Evolutionary conservation across 2,113 vertebrate genomes (phyloP).

Genomic region (Ammodytes marinus): DNA sequence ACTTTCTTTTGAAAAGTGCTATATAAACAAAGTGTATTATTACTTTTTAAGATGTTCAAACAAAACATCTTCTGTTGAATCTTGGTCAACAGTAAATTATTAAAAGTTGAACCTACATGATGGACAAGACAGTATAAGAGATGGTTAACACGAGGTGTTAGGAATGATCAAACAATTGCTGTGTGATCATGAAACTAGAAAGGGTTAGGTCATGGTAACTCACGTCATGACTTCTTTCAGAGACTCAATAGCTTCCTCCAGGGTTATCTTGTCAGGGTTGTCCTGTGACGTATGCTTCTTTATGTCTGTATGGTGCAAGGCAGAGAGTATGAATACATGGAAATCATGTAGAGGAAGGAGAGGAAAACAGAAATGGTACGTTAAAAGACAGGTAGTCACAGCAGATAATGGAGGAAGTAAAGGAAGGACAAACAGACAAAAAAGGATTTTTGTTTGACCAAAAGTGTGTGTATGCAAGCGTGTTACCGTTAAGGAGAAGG

Average conservation of each 20-base stretch:
- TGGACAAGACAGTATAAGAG: neutral
- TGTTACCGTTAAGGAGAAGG: slow-evolving; percentile 94
- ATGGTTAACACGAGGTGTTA: too few relatives aligned
- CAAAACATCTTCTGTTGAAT: neutral
- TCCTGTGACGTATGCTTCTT: slow-evolving; percentile 97
- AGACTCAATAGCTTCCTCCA: slow-evolving; percentile 96
- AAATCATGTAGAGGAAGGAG: neutral
- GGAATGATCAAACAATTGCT: slow-evolving; percentile 14
- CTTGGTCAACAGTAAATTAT: neutral
- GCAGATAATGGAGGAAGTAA: slow-evolving; percentile 10
- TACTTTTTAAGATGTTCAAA: too few relatives aligned
- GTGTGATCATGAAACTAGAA: slow-evolving; percentile 6
- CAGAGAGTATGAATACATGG: slow-evolving; percentile 23
- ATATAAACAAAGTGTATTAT: too few relatives aligned
- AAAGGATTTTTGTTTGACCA: neutral
- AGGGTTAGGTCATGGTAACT: slow-evolving; percentile 72
- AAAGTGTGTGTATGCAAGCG: neutral
- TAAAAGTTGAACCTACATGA: neutral
- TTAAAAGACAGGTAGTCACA: slow-evolving; percentile 6
- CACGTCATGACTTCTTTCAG: slow-evolving; percentile 99
- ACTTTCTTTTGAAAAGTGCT: too few relatives aligned
- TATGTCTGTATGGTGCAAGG: slow-evolving; percentile 87
- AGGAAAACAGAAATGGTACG: neutral
- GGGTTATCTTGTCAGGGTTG: slow-evolving; percentile 94
- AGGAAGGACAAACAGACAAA: neutral